phyloP scores from a whole-genome alignment of 2,797 vertebrate genomes.

The Anolis apletophallus region DNA sequence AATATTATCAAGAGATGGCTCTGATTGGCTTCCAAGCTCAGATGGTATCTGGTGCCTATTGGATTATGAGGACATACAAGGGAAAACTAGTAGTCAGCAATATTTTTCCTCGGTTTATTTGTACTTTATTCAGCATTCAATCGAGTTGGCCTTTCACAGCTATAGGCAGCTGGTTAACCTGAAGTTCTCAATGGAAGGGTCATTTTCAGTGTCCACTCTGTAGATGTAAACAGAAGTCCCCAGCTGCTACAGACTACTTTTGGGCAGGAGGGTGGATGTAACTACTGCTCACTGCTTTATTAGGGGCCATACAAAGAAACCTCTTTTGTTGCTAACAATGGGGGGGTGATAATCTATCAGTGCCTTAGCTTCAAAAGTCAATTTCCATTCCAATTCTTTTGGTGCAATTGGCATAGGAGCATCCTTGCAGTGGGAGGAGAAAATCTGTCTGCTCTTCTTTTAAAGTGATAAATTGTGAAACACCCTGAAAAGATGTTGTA shows the following conservation, averaged over 20 bases:
- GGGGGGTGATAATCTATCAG: background rate
- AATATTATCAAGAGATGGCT: too few relatives aligned
- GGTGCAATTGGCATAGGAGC: background rate
- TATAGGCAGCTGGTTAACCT: background rate
- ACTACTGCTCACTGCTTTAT: background rate
- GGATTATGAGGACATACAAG: background rate
- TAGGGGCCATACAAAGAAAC: background rate
- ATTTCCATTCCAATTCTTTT: background rate
- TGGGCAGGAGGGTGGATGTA: background rate
- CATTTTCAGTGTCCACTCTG: background rate
- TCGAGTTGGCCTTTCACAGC: background rate
- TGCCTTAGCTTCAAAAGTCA: background rate
- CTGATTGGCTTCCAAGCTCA: too few relatives aligned
- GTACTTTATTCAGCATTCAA: background rate
- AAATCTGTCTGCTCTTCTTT: background rate
- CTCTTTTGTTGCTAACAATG: background rate
- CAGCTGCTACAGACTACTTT: slow-evolving; percentile 8
- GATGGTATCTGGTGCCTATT: too few relatives aligned
- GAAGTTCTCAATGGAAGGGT: background rate
- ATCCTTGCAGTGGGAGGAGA: background rate
- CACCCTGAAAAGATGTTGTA: background rate
- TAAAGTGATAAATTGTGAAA: background rate
- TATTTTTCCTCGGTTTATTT: too few relatives aligned
- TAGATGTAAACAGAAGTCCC: slow-evolving; percentile 1
- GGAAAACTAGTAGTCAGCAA: background rate